Percentiles rank a stretch among this genome's conserved stretches.
phyloP scores from a whole-genome alignment of 2,113 vertebrate genomes.

The Notarius lentiginosus region DNA sequence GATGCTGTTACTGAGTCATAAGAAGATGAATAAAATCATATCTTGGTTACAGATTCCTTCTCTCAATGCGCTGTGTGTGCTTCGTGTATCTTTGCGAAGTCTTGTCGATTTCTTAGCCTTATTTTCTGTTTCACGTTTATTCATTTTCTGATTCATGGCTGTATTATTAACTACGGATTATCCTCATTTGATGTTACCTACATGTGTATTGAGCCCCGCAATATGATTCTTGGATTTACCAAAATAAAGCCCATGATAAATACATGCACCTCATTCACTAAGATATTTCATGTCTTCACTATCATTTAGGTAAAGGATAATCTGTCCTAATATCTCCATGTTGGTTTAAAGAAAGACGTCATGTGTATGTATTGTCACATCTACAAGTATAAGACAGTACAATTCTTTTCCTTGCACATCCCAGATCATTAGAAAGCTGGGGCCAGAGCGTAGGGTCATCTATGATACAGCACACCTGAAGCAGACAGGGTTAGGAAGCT shows the following conservation, averaged over 20 bases:
- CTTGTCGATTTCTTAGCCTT: too few species aligned
- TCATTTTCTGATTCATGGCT: too few species aligned
- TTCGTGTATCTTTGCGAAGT: too few species aligned
- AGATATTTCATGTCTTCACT: neutral
- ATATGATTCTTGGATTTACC: neutral
- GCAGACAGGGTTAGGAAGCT: neutral
- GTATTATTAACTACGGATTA: neutral
- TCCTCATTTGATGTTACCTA: neutral
- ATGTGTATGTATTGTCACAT: neutral
- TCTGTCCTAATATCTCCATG: neutral
- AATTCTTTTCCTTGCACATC: neutral
- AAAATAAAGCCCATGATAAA: neutral
- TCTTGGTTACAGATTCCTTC: neutral
- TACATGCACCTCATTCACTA: neutral
- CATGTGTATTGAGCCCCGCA: neutral
- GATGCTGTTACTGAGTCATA: slow-evolving; percentile 14
- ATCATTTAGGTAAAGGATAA: neutral
- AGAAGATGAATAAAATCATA: neutral
- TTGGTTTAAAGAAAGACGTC: neutral
- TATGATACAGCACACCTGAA: neutral
- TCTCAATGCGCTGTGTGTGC: neutral
- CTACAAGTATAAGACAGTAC: neutral
- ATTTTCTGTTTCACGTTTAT: too few species aligned
- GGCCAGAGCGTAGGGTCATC: neutral
- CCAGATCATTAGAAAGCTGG: neutral